Percentiles rank a stretch among this genome's conserved stretches.
Evolutionary conservation across 2,797 vertebrate genomes (phyloP).

Genomic region (Lacerta viridis): DNA sequence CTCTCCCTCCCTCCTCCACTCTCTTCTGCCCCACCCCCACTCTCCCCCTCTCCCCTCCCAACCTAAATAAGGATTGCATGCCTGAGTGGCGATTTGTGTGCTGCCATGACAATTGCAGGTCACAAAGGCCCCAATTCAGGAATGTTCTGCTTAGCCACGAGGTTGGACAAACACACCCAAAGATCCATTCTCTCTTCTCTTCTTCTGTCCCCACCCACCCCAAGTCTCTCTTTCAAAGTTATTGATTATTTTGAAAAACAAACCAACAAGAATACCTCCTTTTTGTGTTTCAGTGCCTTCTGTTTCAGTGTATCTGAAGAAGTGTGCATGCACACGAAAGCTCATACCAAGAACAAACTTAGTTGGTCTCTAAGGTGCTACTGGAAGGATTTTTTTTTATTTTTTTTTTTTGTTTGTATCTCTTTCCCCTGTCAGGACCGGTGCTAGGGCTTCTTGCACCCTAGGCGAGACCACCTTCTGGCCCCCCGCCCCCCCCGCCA

Average conservation of each 20-base stretch:
- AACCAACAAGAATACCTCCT: not conserved
- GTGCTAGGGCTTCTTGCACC: too few species aligned
- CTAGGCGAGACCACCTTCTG: too few species aligned
- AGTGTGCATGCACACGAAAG: too few species aligned
- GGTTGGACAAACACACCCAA: conserved; percentile 82
- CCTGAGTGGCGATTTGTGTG: conserved; percentile 72
- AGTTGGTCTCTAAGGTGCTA: too few species aligned
- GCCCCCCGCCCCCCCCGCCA: too few species aligned
- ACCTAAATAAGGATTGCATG: conserved; percentile 75
- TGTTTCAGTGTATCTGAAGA: too few species aligned
- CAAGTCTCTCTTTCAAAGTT: conserved; percentile 48
- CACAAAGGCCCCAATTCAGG: conserved; percentile 78
- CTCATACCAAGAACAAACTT: too few species aligned
- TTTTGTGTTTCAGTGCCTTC: too few species aligned
- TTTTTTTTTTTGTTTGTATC: too few species aligned
- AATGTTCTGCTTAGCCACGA: conserved; percentile 74
- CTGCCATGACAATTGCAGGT: conserved; percentile 55
- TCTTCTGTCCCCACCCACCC: conserved; percentile 42
- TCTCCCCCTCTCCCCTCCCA: conserved; percentile 29
- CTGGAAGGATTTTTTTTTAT: too few species aligned
- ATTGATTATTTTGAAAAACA: conserved; percentile 25
- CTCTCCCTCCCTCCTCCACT: too few species aligned
- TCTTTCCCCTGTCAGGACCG: too few species aligned
- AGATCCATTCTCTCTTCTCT: conserved; percentile 83
- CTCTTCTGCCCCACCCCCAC: not conserved